A percentile compares a stretch with the other conserved stretches of the same genome.
phyloP scores from a whole-genome alignment of 2,113 vertebrate species.

The Catharus minimus region DNA sequence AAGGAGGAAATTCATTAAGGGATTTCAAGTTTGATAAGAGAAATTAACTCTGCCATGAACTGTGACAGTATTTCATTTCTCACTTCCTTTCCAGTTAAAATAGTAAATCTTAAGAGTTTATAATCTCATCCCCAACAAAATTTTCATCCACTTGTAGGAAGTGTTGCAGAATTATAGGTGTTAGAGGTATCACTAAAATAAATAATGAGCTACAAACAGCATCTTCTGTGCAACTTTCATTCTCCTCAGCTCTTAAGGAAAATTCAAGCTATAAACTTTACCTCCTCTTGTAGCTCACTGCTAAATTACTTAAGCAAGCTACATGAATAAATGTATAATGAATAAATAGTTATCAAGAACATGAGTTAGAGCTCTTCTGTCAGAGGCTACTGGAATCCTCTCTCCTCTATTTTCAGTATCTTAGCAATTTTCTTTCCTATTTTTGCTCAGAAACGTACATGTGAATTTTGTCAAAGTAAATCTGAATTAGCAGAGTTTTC shows the following conservation, averaged over 20 bases:
- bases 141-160: not conserved
- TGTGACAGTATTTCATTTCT: not conserved
- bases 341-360: not conserved
- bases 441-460: not conserved
- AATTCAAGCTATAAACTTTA: not conserved
- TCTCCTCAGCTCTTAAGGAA: not conserved
- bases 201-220: not conserved
- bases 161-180: not conserved
- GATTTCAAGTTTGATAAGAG: not conserved
- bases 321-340: not conserved
- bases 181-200: not conserved
- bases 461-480: not conserved
- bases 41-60: not conserved
- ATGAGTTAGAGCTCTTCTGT: not conserved
- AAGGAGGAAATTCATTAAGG: not conserved
- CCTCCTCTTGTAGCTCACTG: not conserved
- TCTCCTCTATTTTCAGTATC: not conserved
- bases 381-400: not conserved
- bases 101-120: not conserved
- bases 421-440: not conserved
- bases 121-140: not conserved
- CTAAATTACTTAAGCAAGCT: not conserved
- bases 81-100: not conserved
- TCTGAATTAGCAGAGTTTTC: not conserved
- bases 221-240: not conserved